A percentile compares a stretch with the other conserved stretches of the same genome.
Evolutionary conservation across 1,140 invertebrate species (phyloP).

Genomic region (Pomacea maculata): DNA sequence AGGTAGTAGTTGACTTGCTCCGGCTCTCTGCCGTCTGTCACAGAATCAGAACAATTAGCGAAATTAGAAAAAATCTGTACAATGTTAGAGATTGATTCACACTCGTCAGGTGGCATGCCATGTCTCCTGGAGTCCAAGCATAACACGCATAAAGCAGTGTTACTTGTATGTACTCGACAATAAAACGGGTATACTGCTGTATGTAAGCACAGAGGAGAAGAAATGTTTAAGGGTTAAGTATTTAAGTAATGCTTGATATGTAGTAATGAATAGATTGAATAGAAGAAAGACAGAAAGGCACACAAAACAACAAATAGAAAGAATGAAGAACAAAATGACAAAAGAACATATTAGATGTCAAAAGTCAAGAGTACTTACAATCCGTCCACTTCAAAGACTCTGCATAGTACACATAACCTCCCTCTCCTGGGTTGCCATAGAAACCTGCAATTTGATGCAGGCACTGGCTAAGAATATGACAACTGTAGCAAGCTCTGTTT

Average conservation of each 20-base stretch:
- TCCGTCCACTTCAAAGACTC: conserved; percentile 38
- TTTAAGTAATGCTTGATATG: too few relatives aligned
- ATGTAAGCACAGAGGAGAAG: not conserved
- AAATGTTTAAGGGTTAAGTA: not conserved
- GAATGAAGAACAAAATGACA: not conserved
- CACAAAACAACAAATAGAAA: conserved; percentile 7
- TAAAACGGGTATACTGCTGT: too few relatives aligned
- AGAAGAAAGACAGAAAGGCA: not conserved
- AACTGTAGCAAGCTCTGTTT: too few relatives aligned
- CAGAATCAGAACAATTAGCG: not conserved
- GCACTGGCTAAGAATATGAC: too few relatives aligned
- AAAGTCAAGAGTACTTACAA: conserved; percentile 33
- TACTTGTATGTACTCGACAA: too few relatives aligned
- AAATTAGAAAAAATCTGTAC: too few relatives aligned
- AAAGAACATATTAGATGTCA: not conserved
- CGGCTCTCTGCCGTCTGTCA: conserved; percentile 38
- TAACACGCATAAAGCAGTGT: too few relatives aligned
- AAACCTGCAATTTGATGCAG: conserved; percentile 31
- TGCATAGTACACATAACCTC: conserved; percentile 42
- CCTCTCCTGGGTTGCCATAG: conserved; percentile 25
- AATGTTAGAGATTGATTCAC: too few relatives aligned
- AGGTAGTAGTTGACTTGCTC: conserved; percentile 30
- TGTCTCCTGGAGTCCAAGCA: too few relatives aligned
- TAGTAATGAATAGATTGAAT: not conserved
- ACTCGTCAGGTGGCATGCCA: too few relatives aligned